phyloP scores from a whole-genome alignment of 1,140 invertebrate genomes.

The Babylonia areolata region DNA sequence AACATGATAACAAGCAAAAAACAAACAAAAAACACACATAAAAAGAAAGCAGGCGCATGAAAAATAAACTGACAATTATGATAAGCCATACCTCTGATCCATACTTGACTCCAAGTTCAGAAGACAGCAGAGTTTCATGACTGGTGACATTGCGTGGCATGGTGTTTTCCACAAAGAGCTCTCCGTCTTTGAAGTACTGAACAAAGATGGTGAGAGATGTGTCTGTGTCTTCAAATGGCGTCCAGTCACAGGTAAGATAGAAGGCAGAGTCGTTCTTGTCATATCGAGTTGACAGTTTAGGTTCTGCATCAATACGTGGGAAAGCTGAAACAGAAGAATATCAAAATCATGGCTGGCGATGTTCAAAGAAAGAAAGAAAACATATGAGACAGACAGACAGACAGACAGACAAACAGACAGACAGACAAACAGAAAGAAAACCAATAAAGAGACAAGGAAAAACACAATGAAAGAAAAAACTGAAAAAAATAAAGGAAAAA shows the following conservation, averaged over 20 bases:
- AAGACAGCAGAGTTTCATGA: constrained; percentile 32
- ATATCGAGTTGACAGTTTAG: constrained; percentile 32
- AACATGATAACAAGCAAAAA: neutral
- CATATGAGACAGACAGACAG: too few relatives aligned
- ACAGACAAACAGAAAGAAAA: too few relatives aligned
- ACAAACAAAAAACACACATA: neutral
- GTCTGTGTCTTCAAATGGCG: constrained; percentile 26
- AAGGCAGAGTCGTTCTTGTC: constrained; percentile 40
- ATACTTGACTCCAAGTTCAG: constrained; percentile 1
- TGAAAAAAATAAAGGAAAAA: too few relatives aligned
- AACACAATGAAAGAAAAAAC: too few relatives aligned
- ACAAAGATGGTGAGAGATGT: constrained; percentile 36
- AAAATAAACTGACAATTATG: neutral
- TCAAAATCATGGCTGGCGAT: too few relatives aligned
- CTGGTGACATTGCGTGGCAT: constrained; percentile 36
- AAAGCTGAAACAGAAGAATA: constrained; percentile 39
- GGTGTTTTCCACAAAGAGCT: constrained; percentile 13
- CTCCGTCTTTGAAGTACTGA: constrained; percentile 46
- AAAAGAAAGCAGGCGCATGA: neutral
- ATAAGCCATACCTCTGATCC: constrained; percentile 14
- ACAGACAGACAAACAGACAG: too few relatives aligned
- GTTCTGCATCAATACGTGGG: constrained; percentile 32
- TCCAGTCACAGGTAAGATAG: constrained; percentile 49
- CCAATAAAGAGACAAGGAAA: too few relatives aligned
- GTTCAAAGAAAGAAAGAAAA: too few relatives aligned